Evolutionary conservation across 2,888 invertebrate species (phyloP).

Genomic region (Xestia c-nigrum): DNA sequence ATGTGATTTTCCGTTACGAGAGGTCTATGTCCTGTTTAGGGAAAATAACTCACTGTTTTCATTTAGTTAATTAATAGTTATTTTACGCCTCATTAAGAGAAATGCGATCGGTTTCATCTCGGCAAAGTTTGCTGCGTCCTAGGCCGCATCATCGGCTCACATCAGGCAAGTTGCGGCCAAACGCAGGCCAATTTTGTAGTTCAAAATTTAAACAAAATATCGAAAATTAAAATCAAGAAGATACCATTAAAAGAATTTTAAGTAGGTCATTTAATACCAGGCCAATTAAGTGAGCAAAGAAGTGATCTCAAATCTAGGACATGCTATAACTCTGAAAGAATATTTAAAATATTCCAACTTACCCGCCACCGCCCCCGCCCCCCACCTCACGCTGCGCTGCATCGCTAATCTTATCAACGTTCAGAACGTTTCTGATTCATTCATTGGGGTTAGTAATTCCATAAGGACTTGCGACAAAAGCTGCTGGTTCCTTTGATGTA

Average conservation of each 20-base stretch:
- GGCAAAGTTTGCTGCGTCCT: not conserved
- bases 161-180: not conserved
- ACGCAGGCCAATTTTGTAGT: not conserved
- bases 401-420: slow-evolving; percentile 47
- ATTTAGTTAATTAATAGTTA: not conserved
- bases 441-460: slow-evolving; percentile 59
- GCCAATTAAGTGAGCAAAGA: slow-evolving; percentile 3
- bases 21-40: not conserved
- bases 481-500: slow-evolving; percentile 40
- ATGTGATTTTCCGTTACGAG: not conserved
- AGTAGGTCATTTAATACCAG: not conserved
- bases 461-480: slow-evolving; percentile 54
- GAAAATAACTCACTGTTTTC: not conserved
- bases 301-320: slow-evolving; percentile 5
- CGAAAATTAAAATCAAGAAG: no score
- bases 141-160: not conserved
- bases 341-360: slow-evolving; percentile 23
- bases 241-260: not conserved
- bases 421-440: slow-evolving; percentile 54
- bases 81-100: slow-evolving; percentile 5
- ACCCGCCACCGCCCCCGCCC: no score
- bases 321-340: slow-evolving; percentile 17
- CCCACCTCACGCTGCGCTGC: slow-evolving; percentile 7
- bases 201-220: no score
- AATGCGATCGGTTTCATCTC: not conserved